Evolutionary conservation across 2,888 invertebrate genomes (phyloP), one percentile per base, ranked within the genome.

Genomic region (Strigamia crassipes): DNA sequence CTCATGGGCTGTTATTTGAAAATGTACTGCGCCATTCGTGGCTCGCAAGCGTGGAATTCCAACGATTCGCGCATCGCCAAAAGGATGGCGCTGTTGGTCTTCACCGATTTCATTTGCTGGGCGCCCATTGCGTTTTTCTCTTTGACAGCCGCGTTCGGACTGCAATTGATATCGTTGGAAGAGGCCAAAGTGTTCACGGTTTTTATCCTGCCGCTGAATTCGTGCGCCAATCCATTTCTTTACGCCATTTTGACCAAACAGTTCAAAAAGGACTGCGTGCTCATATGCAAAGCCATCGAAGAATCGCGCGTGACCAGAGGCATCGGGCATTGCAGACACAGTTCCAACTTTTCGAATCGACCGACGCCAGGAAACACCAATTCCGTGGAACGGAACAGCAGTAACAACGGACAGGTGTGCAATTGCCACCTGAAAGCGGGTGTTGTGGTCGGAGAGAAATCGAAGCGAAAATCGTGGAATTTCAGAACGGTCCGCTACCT

Each of bases 61-160:
- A 97, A 97, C 88, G 97, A 98, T 88, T 96, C 96, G 12, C 91
- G 97, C 81, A 96, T 98, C 85, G 97, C 98, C 73, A 97, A 97
- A 88, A 91, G 97, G 61, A 98, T 98, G 97, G 97, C 98, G 0
- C 89, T 99, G 73, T 90, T 99, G 82, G 97, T 99, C 2, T 97
- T 97, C 88, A 99, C 98, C 0, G 98, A 99, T 88, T 96, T 99
- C 87, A 90, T 97, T 78, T 99, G 98, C 89, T 99, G 98, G 98
- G 96, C 97, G 3, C 99, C 99, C 0, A 97, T 98, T 84, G 96
- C 98, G 0, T 96, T 98, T 89, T 96, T 96, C 88, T 94, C 97
- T 8, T 90, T 98, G 51, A 96, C 97, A 0, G 97, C 98, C 21
- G 94, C 96, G 9, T 95, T 96, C 87, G 97, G 97, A 12, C 90